phyloP scores from a whole-genome alignment of 2,797 vertebrate species.

The Taeniopygia guttata region DNA sequence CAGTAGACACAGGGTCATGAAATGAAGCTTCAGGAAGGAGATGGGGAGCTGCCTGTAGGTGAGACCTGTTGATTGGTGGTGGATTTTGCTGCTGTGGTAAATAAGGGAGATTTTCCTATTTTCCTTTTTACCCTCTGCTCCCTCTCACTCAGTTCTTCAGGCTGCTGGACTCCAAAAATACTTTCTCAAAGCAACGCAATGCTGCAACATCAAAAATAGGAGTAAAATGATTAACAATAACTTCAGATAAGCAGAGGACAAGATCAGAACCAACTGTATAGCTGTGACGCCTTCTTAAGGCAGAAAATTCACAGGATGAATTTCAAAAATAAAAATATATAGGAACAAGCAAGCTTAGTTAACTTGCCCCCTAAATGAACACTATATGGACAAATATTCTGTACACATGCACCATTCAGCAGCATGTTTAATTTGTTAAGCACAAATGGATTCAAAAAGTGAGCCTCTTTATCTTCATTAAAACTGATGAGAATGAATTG shows the following conservation, averaged over 20 bases:
- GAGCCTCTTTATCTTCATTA: constrained; percentile 74
- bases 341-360: constrained; percentile 52
- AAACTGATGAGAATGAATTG: constrained; percentile 64
- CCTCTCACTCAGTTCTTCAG: fast-evolving
- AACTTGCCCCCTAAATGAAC: constrained; percentile 45
- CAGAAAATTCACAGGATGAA: neutral
- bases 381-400: constrained; percentile 65
- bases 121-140: too few species aligned
- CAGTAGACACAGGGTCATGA: neutral
- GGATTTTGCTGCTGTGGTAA: neutral
- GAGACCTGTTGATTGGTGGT: neutral
- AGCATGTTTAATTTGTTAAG: constrained; percentile 69
- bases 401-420: constrained; percentile 25
- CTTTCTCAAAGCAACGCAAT: constrained; percentile 20
- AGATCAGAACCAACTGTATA: neutral
- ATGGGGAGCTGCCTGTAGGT: neutral
- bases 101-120: neutral
- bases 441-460: constrained; percentile 65
- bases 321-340: constrained; percentile 12
- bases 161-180: neutral
- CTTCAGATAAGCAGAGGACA: neutral
- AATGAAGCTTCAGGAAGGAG: neutral
- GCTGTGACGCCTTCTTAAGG: neutral
- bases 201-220: neutral
- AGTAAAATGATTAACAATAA: neutral